A percentile compares a stretch with the other conserved stretches of the same genome.
phyloP scores from a whole-genome alignment of 2,797 vertebrate species.

The Sebastes vulpes region DNA sequence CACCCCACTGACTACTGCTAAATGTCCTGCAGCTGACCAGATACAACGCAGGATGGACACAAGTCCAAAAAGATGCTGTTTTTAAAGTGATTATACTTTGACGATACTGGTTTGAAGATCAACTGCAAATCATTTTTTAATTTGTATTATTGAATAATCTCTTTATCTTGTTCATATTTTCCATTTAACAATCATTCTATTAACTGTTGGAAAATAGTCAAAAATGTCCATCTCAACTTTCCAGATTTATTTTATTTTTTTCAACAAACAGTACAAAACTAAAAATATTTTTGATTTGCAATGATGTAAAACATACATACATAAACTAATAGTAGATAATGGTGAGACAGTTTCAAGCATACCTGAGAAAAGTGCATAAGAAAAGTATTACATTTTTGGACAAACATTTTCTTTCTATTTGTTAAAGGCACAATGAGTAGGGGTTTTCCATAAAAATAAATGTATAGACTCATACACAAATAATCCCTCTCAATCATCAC shows the following conservation, averaged over 20 bases:
- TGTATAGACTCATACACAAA: too few species aligned
- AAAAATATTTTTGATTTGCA: not conserved
- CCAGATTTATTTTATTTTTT: not conserved
- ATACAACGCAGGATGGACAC: conserved; percentile 80
- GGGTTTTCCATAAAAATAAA: too few species aligned
- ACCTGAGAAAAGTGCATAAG: not conserved
- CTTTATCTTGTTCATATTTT: not conserved
- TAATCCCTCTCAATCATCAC: not conserved
- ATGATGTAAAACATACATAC: not conserved
- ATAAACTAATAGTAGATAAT: not conserved
- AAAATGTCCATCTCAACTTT: not conserved
- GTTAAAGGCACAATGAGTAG: too few species aligned
- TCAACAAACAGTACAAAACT: not conserved
- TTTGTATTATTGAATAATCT: too few species aligned
- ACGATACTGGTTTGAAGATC: conserved; percentile 1
- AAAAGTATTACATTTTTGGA: not conserved
- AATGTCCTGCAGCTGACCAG: conserved; percentile 87
- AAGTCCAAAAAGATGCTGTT: not conserved
- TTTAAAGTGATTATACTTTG: not conserved
- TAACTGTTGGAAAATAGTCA: not conserved
- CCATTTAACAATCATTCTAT: not conserved
- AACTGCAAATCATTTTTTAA: not conserved
- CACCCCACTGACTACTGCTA: conserved; percentile 86
- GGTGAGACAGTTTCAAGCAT: not conserved
- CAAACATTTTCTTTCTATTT: too few species aligned